Base-by-base conservation (phyloP, 1,140 invertebrate species). In the Reticulitermes speratus region DNA sequence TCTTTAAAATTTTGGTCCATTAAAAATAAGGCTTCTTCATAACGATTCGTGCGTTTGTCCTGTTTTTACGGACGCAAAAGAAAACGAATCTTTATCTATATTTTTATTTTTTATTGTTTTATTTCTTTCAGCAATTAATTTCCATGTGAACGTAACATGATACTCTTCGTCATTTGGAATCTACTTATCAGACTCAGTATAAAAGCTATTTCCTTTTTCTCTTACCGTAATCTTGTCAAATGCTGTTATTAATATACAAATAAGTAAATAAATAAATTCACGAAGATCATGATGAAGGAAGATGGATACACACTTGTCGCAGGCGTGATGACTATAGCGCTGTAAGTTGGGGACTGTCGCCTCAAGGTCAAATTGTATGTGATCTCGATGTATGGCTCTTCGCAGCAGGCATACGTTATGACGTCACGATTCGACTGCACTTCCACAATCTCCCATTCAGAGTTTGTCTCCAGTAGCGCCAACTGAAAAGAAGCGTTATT, bases 311-410 rank as follows among this genome's bases (percentile, higher is more conserved):
- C 91, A 94, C 93, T 92, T 69, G 93, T 89, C 11, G 94, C 94
- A 11, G 95, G 95, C 21, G 93, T 92, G 25, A 95, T 91, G 59
- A 94, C 91, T 55, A 94, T 89, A 38, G 93, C 92, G 44, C 91
- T 92, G 88, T 95, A 95, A 52, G 94, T 92, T 3, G 94, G 91
- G 5, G 94, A 94, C 59, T 92, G 92, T 88, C 95, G 91, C 86
- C 91, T 88, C 12, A 95, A 87, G 0, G 91, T 91, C 69, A 95
- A 88, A 84, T 90, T 91, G 86, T 93, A 93, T 2, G 91, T 91
- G 25, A 94, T 87, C 87, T 91, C 91, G 19, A 93, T 90, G 89
- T 94, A 95, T 0, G 93, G 91, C 86, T 94, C 92, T 75, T 88
- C 30, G 88, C 93, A 93, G 89, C 94, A 93, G 59, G 89, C 38